Conservation (phyloP, 2,888 invertebrate species). For the Strigamia maritima region DNA sequence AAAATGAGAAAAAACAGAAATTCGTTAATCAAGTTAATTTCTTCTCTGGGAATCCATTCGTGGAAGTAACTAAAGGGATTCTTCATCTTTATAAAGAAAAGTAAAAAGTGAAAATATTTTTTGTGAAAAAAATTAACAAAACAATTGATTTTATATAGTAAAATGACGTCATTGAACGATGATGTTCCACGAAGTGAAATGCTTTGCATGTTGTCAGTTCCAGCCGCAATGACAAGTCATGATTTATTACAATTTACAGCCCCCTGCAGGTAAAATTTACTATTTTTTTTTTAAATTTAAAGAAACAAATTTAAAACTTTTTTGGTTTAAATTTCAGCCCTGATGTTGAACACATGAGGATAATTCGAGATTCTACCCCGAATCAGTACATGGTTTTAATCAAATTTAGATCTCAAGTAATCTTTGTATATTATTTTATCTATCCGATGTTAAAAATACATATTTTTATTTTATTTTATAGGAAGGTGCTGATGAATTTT, state of each 20-base stretch:
- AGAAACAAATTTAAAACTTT: too few relatives aligned
- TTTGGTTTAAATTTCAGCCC: slow-evolving; percentile 58
- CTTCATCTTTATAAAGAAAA: slow-evolving; percentile 96
- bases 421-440: neutral
- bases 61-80: slow-evolving; percentile 94
- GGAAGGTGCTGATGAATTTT: slow-evolving; percentile 84
- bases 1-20: neutral
- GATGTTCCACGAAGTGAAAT: slow-evolving; percentile 71
- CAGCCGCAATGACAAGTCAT: slow-evolving; percentile 83
- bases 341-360: slow-evolving; percentile 83
- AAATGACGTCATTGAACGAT: slow-evolving; percentile 67
- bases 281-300: neutral
- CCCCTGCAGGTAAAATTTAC: slow-evolving; percentile 65
- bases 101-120: slow-evolving; percentile 58
- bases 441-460: neutral
- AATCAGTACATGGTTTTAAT: slow-evolving; percentile 97
- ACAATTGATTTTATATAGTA: slow-evolving; percentile 57
- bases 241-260: slow-evolving; percentile 92
- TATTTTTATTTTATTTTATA: slow-evolving; percentile 51
- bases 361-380: slow-evolving; percentile 79
- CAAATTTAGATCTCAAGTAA: slow-evolving; percentile 65
- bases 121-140: too few relatives aligned
- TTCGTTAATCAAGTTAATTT: slow-evolving; percentile 58
- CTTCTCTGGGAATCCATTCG: slow-evolving; percentile 93
- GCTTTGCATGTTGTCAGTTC: slow-evolving; percentile 83